Evolutionary conservation across 2,888 invertebrate genomes (phyloP).

Genomic region (Chydorus sphaericus): DNA sequence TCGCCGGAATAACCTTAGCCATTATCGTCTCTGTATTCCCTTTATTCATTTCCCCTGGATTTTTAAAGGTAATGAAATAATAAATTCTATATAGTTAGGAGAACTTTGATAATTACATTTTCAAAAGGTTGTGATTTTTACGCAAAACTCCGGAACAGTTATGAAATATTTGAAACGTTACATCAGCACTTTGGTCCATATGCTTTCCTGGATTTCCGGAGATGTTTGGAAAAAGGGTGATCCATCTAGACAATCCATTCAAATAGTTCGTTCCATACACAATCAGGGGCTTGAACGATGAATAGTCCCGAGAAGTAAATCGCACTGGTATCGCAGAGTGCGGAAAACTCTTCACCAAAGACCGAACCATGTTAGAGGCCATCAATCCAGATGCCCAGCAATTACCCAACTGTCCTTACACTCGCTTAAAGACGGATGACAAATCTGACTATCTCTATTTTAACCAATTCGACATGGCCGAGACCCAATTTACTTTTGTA

Average conservation of each 20-base stretch:
- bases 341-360: not conserved
- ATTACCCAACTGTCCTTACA: not conserved
- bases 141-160: conserved; percentile 34
- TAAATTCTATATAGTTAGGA: not conserved
- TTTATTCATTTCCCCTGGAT: not conserved
- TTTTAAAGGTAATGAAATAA: conserved; percentile 22
- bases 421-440: too few relatives aligned
- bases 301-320: conserved; percentile 3
- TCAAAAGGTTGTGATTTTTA: conserved; percentile 30
- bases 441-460: not conserved
- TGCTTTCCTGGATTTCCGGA: conserved; percentile 36
- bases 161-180: conserved; percentile 33
- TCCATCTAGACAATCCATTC: conserved; percentile 4
- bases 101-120: not conserved
- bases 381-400: not conserved
- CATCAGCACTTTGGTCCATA: conserved; percentile 31
- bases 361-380: not conserved
- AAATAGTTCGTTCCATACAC: not conserved
- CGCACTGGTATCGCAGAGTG: not conserved
- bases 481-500: conserved; percentile 38
- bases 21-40: not conserved
- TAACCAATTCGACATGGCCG: conserved; percentile 32
- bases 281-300: not conserved
- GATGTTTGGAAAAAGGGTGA: conserved; percentile 31
- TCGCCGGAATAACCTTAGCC: conserved; percentile 8